phyloP scores from a whole-genome alignment of 2,888 invertebrate species.

The Lasiommata megera region DNA sequence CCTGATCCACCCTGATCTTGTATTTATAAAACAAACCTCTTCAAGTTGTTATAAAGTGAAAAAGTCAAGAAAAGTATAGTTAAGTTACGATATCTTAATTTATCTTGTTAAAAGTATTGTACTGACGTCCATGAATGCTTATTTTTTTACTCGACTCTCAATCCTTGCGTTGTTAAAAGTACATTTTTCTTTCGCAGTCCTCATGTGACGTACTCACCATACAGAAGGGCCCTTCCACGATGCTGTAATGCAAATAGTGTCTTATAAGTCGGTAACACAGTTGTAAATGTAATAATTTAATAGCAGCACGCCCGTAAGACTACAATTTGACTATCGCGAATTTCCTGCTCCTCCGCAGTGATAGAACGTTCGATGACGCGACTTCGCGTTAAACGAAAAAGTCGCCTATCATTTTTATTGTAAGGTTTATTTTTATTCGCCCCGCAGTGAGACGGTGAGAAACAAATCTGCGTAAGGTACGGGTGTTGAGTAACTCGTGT shows the following conservation, averaged over 20 bases:
- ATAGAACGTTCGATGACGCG: conserved; percentile 58
- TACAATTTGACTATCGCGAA: conserved; percentile 82
- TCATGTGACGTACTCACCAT: conserved; percentile 70
- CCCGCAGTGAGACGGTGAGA: conserved; percentile 57
- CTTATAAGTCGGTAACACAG: conserved; percentile 72
- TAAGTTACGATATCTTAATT: background rate
- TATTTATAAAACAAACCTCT: no score
- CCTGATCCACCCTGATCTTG: no score
- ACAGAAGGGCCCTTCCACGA: conserved; percentile 65
- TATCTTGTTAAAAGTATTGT: conserved; percentile 27
- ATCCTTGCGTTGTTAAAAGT: conserved; percentile 78
- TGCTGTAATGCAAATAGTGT: conserved; percentile 65
- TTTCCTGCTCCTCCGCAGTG: conserved; percentile 66
- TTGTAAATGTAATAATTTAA: conserved; percentile 76
- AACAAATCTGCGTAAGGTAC: conserved; percentile 81
- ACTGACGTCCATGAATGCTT: conserved; percentile 50
- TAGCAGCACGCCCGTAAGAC: conserved; percentile 75
- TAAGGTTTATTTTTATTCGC: conserved; percentile 60
- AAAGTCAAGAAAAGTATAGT: background rate
- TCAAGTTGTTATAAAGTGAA: no score
- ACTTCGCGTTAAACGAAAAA: conserved; percentile 48
- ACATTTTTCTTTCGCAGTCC: conserved; percentile 80
- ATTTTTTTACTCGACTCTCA: conserved; percentile 74
- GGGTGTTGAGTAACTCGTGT: conserved; percentile 82
- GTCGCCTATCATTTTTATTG: conserved; percentile 46